Percentiles rank a stretch among this genome's conserved stretches.
These are phyloP conservation scores for Chanos chanos DNA, from an alignment of 2,797 vertebrate genomes.

Conservation along the genomic window DNA sequence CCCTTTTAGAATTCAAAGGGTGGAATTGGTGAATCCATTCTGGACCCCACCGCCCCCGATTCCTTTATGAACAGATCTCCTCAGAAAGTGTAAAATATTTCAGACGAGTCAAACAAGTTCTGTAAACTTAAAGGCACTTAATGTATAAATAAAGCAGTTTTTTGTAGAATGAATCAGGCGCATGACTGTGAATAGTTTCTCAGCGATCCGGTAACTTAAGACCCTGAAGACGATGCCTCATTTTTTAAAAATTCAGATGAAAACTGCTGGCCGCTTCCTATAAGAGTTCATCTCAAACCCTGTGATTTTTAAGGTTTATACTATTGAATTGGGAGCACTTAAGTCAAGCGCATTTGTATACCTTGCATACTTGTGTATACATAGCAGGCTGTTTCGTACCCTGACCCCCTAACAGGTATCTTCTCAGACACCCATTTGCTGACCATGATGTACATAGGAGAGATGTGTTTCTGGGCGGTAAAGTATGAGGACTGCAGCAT, in stretches of 20 bases:
- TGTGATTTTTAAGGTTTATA: background rate
- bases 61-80: too few species aligned
- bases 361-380: background rate
- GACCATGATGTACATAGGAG: constrained; percentile 96
- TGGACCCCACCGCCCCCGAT: too few species aligned
- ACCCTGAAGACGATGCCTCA: too few species aligned
- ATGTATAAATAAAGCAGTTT: too few species aligned
- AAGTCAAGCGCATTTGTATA: background rate
- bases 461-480: constrained; percentile 97
- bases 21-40: too few species aligned
- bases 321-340: background rate
- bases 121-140: too few species aligned
- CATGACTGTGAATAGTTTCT: too few species aligned
- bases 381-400: background rate
- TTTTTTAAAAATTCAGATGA: background rate
- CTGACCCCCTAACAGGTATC: constrained; percentile 69
- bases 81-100: too few species aligned
- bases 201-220: too few species aligned
- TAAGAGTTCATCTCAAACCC: background rate
- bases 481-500: constrained; percentile 80
- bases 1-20: too few species aligned
- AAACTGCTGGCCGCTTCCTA: background rate
- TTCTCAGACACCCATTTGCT: constrained; percentile 94
- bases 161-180: too few species aligned
- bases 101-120: too few species aligned